Conservation (phyloP, 2,797 vertebrate genomes). For the Otus scops region DNA sequence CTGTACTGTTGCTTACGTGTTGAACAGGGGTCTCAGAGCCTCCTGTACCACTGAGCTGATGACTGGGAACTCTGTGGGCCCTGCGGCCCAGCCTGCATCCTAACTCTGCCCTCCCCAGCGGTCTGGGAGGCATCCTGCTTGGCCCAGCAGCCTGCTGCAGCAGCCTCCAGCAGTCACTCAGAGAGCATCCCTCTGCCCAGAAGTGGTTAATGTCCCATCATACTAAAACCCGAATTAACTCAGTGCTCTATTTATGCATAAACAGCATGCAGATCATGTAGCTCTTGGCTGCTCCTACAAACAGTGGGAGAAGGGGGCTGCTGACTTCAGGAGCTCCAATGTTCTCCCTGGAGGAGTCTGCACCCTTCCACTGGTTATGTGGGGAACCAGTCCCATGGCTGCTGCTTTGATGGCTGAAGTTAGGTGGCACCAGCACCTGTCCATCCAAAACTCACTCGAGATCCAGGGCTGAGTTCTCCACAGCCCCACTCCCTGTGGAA, state of each 20-base stretch:
- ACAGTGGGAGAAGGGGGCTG: not conserved
- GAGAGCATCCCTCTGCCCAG: not conserved
- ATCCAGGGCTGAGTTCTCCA: not conserved
- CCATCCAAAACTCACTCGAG: not conserved
- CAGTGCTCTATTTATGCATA: not conserved
- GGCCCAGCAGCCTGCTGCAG: not conserved
- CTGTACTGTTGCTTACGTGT: slow-evolving; percentile 44
- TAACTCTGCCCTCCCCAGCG: not conserved
- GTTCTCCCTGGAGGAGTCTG: not conserved
- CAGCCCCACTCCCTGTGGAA: not conserved
- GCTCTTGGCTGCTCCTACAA: not conserved
- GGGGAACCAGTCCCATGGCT: not conserved
- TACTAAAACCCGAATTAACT: not conserved
- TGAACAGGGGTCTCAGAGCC: slow-evolving; percentile 12
- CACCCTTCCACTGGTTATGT: not conserved
- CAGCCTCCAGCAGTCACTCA: not conserved
- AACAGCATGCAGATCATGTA: not conserved
- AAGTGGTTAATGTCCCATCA: rapidly evolving
- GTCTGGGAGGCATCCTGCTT: not conserved
- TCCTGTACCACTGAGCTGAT: not conserved
- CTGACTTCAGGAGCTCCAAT: not conserved
- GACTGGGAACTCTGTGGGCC: not conserved
- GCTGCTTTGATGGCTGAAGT: not conserved
- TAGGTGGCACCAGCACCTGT: not conserved
- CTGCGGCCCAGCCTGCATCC: not conserved